phyloP scores from a whole-genome alignment of 2,797 vertebrate species.

The Fratercula arctica region DNA sequence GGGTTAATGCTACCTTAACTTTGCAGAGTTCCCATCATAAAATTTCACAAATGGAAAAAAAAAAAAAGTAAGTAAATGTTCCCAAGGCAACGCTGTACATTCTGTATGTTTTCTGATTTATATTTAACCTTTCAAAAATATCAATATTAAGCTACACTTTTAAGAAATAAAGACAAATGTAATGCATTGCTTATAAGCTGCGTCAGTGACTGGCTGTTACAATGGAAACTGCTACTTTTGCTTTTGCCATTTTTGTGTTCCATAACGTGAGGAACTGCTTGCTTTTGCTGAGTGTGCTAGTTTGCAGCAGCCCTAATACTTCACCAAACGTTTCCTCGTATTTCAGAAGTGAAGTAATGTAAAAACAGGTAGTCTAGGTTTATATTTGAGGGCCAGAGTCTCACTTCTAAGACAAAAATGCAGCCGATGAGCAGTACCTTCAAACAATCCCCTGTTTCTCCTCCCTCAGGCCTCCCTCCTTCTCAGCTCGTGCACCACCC shows the following conservation, averaged over 20 bases:
- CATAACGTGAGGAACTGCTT: not conserved
- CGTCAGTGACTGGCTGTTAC: not conserved
- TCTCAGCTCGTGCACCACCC: not conserved
- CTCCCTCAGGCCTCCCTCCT: not conserved
- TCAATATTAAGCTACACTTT: slow-evolving; percentile 8
- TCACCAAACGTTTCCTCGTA: not conserved
- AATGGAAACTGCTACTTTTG: not conserved
- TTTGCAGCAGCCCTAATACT: not conserved
- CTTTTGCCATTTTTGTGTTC: not conserved
- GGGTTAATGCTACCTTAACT: slow-evolving; percentile 62
- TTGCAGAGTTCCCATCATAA: slow-evolving; percentile 10
- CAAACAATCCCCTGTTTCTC: not conserved
- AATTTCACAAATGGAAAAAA: not conserved
- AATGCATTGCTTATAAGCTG: not conserved
- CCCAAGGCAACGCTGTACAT: not conserved
- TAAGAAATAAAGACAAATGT: not conserved
- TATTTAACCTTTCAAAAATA: slow-evolving; percentile 40
- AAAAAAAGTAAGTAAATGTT: not conserved
- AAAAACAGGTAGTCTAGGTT: not conserved
- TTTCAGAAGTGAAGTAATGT: not conserved
- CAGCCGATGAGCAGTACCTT: not conserved
- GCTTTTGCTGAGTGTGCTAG: not conserved
- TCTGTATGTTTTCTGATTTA: slow-evolving; percentile 32
- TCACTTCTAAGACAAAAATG: not conserved
- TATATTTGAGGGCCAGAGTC: not conserved